A percentile compares a stretch with the other conserved stretches of the same genome.
These are phyloP conservation scores for Centropus unirufus DNA, from an alignment of 2,113 vertebrate species.

Conservation along the genomic window DNA sequence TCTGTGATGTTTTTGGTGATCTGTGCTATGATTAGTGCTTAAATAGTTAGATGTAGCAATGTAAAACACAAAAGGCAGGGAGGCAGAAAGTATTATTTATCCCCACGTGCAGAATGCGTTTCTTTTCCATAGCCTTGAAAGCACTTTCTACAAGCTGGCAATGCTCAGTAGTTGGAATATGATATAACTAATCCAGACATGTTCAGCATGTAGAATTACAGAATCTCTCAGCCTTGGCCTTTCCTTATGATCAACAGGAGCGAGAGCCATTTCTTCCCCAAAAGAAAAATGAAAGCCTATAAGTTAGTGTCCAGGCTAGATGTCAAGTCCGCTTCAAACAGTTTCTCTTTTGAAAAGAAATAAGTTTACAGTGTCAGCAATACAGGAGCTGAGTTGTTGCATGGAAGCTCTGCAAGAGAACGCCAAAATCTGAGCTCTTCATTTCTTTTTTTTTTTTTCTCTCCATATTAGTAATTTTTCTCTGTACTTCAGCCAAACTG, in stretches of 20 bases:
- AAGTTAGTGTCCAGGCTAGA: neutral
- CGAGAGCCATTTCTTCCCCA: neutral
- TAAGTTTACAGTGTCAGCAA: neutral
- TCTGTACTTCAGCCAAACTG: slow-evolving; percentile 25
- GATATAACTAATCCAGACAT: slow-evolving; percentile 41
- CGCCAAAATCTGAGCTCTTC: neutral
- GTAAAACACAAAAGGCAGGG: neutral
- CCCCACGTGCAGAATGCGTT: neutral
- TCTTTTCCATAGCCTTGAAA: neutral
- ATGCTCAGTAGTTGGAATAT: neutral
- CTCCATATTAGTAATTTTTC: neutral
- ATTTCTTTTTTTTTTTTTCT: neutral
- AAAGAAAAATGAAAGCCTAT: neutral
- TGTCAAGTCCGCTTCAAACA: neutral
- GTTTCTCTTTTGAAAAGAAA: neutral
- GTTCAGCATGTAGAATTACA: slow-evolving; percentile 21
- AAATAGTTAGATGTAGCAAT: neutral
- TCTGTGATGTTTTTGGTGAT: neutral
- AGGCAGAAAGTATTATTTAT: neutral
- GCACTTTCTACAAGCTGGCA: slow-evolving; percentile 6
- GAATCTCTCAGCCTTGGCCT: neutral
- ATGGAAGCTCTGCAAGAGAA: neutral
- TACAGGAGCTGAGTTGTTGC: neutral
- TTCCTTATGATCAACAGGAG: neutral
- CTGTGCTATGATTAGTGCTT: neutral